These are phyloP conservation scores for Acipenser transmontanus DNA, from an alignment of 2,797 vertebrate genomes.

Conservation along the genomic window DNA sequence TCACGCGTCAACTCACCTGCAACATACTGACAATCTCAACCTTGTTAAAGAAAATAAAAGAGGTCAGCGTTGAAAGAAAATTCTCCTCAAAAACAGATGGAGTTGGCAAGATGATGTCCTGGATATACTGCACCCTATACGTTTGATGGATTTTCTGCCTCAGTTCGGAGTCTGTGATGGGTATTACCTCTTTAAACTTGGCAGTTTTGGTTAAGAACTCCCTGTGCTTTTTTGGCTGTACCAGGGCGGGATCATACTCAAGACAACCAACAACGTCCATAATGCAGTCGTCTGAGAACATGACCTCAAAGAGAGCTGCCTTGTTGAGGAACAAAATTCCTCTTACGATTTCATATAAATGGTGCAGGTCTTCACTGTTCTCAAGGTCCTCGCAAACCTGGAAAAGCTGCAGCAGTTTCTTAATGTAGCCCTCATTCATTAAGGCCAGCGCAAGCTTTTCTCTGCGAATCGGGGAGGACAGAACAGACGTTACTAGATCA, in stretches of 20 bases:
- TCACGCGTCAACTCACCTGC: constrained; percentile 82
- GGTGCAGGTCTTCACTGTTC: constrained; percentile 92
- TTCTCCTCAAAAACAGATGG: constrained; percentile 98
- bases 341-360: constrained; percentile 93
- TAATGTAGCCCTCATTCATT: constrained; percentile 92
- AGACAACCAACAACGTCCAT: constrained; percentile 99
- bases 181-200: constrained; percentile 98
- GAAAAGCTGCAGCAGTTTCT: constrained; percentile 94
- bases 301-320: constrained; percentile 94
- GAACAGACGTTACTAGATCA: constrained; percentile 92
- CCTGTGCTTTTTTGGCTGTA: constrained; percentile 90
- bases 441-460: constrained; percentile 94
- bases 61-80: constrained; percentile 96
- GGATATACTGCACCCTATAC: constrained; percentile 98
- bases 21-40: constrained; percentile 99
- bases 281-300: constrained; percentile 99
- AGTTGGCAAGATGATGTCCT: constrained; percentile 98
- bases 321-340: constrained; percentile 98
- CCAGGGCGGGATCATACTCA: constrained; percentile 91
- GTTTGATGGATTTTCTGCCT: constrained; percentile 99
- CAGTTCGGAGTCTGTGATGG: constrained; percentile 97
- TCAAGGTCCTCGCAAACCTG: constrained; percentile 92
- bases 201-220: constrained; percentile 98
- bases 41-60: constrained; percentile 99
- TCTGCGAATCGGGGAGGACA: constrained; percentile 91